Evolutionary conservation across 2,888 invertebrate genomes (phyloP), one percentile per base, ranked within the genome.

Genomic region (Myopa tessellatipennis): DNA sequence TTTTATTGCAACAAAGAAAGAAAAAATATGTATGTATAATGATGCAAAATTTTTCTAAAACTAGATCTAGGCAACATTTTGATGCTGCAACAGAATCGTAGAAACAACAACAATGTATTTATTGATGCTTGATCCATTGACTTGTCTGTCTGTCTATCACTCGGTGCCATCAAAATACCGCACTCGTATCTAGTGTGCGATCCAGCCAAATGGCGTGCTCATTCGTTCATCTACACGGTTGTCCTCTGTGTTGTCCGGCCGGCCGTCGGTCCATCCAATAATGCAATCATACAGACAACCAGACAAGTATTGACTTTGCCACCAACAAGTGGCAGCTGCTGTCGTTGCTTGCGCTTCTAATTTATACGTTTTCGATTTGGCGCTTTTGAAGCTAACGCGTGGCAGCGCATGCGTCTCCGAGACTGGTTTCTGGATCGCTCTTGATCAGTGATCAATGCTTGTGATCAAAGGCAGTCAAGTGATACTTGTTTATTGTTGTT

Each of bases 101-200:
- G 26, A 14, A 70, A 6, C 65, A 38, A 14, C 6, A n/a, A 65
- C 38, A 63, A 63, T 63, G 63, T 50, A 74, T 52, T 38, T 74
- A 58, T 55, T 74, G 74, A 55, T 58, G 60, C 34, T 50, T 74
- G 74, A 67, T 55, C 67, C 67, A 74, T 67, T 74, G 74, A 58
- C 74, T 58, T 67, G 65, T 65, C 52, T 74, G 36, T 55, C 70
- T 18, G 55, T 70, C 70, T 26, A 52, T 55, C 36, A n/a, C 10
- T 55, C 55, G 55, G 2, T 45, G 6, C 10, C 10, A 45, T 45
- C 45, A 10, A 45, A 45, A 45, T 45, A 10, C 3, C 45, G 45
- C 45, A 10, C 45, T 45, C 10, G 45, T 10, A 45, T 45, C 45
- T 26, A 26, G 26, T 26, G 26, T 26, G 26, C 26, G n/a, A n/a